These are phyloP conservation scores for Elaphurus davidianus DNA, from an alignment of 2,113 vertebrate genomes.

Conservation along the genomic window DNA sequence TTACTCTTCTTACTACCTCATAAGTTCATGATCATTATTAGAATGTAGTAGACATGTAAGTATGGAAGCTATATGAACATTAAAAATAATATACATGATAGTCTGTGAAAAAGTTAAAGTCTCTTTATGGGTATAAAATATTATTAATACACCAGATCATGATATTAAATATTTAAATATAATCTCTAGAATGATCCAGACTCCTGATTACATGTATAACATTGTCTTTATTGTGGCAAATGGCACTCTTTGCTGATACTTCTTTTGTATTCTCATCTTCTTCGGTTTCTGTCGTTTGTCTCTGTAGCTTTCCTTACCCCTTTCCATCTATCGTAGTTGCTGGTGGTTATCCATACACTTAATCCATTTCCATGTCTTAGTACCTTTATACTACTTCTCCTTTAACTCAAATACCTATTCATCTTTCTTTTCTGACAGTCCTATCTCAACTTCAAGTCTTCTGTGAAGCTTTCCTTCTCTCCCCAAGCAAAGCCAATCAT, in stretches of 20 bases:
- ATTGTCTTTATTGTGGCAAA: neutral
- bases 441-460: neutral
- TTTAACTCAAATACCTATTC: neutral
- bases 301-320: neutral
- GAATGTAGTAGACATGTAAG: constrained; percentile 13
- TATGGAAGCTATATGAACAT: neutral
- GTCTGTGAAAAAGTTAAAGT: neutral
- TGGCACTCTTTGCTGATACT: neutral
- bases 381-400: neutral
- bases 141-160: constrained; percentile 22
- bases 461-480: neutral
- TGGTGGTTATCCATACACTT: neutral
- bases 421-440: neutral
- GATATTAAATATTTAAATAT: neutral
- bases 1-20: neutral
- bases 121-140: neutral
- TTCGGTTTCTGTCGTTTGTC: neutral
- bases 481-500: neutral
- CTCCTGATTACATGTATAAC: neutral
- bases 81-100: constrained; percentile 4
- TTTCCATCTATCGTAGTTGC: neutral
- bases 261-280: neutral
- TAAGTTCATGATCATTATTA: neutral
- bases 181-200: neutral
- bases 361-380: neutral